Conservation (phyloP, 1,140 invertebrate species). For the Drosophila subpulchrella region DNA sequence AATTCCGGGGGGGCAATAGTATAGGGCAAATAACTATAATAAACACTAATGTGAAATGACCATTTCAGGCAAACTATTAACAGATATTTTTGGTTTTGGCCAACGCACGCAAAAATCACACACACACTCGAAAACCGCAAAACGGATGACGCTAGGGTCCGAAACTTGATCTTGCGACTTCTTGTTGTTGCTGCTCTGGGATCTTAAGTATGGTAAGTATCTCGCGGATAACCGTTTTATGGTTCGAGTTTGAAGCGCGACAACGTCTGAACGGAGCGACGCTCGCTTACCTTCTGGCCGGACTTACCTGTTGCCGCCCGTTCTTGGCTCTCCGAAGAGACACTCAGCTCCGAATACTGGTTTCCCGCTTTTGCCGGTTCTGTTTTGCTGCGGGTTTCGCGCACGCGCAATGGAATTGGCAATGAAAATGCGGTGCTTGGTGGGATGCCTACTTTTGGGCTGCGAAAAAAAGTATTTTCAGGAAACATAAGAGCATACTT, state of each 20-base stretch:
- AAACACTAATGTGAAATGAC: conserved; percentile 37
- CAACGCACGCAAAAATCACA: conserved; percentile 47
- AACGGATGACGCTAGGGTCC: conserved; percentile 69
- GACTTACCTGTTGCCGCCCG: conserved; percentile 69
- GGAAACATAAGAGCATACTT: neutral
- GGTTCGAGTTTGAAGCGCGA: conserved; percentile 51
- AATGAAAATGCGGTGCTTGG: conserved; percentile 36
- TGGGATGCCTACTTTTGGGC: conserved; percentile 20
- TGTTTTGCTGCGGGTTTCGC: conserved; percentile 72
- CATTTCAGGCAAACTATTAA: conserved; percentile 35
- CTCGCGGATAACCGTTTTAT: conserved; percentile 15
- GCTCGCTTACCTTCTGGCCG: conserved; percentile 75
- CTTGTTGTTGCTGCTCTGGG: conserved; percentile 31
- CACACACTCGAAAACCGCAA: conserved; percentile 34
- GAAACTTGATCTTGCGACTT: conserved; percentile 73
- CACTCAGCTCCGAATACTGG: conserved; percentile 57
- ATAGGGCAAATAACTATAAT: conserved; percentile 12
- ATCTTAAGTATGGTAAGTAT: conserved; percentile 18
- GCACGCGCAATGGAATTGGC: conserved; percentile 65
- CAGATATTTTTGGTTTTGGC: conserved; percentile 34
- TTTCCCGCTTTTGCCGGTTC: conserved; percentile 70
- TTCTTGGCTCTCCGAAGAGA: conserved; percentile 32
- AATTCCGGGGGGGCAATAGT: conserved; percentile 7
- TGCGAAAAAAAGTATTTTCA: neutral
- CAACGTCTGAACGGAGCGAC: conserved; percentile 72